Conservation (phyloP, 2,797 vertebrate genomes). For the Schizopygopsis pylzovi region DNA sequence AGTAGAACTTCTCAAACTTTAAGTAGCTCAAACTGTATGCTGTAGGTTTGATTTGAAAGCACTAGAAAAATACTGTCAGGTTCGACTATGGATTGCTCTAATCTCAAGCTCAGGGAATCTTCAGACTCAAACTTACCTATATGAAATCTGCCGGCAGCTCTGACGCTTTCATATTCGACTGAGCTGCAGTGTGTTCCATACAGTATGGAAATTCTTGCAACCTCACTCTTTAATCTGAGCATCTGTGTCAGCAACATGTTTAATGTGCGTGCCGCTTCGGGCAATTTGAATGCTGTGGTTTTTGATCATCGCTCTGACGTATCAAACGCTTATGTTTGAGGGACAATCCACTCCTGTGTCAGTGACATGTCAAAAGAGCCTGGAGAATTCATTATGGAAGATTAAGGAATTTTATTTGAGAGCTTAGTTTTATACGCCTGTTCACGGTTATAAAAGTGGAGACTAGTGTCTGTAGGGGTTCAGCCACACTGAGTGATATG, state of each 20-base stretch:
- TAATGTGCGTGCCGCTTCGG: not conserved
- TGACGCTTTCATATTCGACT: constrained; percentile 21
- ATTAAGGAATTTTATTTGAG: constrained; percentile 31
- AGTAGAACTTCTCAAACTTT: constrained; percentile 13
- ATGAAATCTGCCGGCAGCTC: constrained; percentile 21
- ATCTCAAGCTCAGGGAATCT: constrained; percentile 31
- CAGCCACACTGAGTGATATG: constrained; percentile 9
- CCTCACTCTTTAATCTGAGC: constrained; percentile 26
- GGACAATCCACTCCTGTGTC: constrained; percentile 6
- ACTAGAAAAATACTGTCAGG: constrained; percentile 28
- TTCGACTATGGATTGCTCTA: constrained; percentile 26
- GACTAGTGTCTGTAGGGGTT: constrained; percentile 6
- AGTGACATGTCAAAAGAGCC: constrained; percentile 26
- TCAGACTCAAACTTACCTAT: constrained; percentile 16
- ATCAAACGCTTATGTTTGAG: not conserved
- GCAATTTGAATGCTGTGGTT: constrained; percentile 18
- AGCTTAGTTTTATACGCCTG: constrained; percentile 16
- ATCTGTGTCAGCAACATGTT: constrained; percentile 46
- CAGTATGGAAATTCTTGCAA: constrained; percentile 29
- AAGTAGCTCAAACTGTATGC: constrained; percentile 8
- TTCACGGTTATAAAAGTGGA: constrained; percentile 20
- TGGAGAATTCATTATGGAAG: constrained; percentile 38
- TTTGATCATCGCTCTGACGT: constrained; percentile 31
- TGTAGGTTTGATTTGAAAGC: constrained; percentile 28
- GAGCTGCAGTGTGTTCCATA: not conserved